These are phyloP conservation scores for Cyanistes caeruleus DNA, from an alignment of 2,113 vertebrate species.

Conservation along the genomic window DNA sequence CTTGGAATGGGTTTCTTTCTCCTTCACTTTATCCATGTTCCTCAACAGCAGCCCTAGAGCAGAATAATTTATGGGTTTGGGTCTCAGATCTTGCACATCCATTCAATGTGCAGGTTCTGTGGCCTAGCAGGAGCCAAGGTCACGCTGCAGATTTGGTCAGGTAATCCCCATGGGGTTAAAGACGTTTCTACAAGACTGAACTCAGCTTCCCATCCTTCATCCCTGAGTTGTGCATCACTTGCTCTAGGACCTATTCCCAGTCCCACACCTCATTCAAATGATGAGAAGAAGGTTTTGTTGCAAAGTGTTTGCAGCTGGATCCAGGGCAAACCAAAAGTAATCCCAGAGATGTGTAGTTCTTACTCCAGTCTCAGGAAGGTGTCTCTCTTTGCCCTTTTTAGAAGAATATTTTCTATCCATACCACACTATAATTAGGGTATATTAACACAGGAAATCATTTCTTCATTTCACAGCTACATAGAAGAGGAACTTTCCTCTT, in stretches of 20 bases:
- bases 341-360: not conserved
- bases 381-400: not conserved
- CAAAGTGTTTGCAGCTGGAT: not conserved
- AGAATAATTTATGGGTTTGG: not conserved
- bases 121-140: not conserved
- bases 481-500: not conserved
- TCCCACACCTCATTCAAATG: not conserved
- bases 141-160: not conserved
- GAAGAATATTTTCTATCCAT: not conserved
- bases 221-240: accelerated
- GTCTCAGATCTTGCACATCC: not conserved
- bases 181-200: not conserved
- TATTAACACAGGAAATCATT: not conserved
- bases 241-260: not conserved
- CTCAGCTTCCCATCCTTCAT: not conserved
- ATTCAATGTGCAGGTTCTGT: not conserved
- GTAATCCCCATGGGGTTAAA: not conserved
- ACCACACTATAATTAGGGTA: not conserved
- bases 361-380: not conserved
- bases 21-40: not conserved
- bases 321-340: not conserved
- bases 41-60: not conserved
- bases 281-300: not conserved
- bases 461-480: not conserved
- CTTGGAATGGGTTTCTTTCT: not conserved